These are phyloP conservation scores for Alloscopus bannaensis DNA, from an alignment of 2,888 invertebrate species.

Conservation along the genomic window DNA sequence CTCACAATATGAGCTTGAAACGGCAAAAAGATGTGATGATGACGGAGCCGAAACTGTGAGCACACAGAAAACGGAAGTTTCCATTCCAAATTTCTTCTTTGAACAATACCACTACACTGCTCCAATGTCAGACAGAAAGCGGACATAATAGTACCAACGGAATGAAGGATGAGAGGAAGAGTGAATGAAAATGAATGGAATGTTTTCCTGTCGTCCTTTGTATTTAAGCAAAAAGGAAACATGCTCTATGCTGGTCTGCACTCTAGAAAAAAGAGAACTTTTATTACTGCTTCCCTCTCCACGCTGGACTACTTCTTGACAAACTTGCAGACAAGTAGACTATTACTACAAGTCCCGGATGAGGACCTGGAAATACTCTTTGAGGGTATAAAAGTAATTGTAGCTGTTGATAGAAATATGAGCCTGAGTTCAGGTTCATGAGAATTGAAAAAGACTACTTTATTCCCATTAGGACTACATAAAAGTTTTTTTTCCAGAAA, in stretches of 20 bases:
- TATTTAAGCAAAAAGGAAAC: conserved; percentile 12
- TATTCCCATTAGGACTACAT: conserved; percentile 31
- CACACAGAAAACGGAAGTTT: neutral
- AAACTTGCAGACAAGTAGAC: neutral
- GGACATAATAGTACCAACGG: neutral
- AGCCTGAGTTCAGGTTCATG: conserved; percentile 32
- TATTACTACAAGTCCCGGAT: neutral
- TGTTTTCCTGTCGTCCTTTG: conserved; percentile 32
- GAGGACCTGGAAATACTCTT: neutral
- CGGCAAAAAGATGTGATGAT: neutral
- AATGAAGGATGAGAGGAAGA: neutral
- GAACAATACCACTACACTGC: neutral
- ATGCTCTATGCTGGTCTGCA: conserved; percentile 8
- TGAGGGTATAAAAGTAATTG: neutral
- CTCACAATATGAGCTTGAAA: neutral
- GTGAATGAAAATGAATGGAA: conserved; percentile 10
- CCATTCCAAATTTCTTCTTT: neutral
- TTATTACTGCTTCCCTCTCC: neutral
- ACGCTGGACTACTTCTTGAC: neutral
- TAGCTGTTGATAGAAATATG: conserved; percentile 25
- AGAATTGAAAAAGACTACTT: conserved; percentile 20
- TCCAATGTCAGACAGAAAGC: neutral
- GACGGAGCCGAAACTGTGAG: neutral
- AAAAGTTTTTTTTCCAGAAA: neutral
- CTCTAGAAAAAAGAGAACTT: neutral